Evolutionary conservation across 1,140 invertebrate genomes (phyloP).

Genomic region (Trachelipus rathkii): DNA sequence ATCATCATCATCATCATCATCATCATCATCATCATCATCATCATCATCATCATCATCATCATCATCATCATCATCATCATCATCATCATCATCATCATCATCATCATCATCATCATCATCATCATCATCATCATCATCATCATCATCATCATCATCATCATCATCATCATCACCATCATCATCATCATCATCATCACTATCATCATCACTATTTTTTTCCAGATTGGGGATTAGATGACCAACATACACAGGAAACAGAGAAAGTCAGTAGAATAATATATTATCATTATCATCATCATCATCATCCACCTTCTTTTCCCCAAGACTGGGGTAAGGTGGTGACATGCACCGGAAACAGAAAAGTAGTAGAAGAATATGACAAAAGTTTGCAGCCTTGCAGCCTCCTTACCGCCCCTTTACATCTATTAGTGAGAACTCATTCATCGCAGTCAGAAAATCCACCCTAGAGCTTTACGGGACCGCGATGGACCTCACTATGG

Average conservation of each 20-base stretch:
- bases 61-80: conserved; percentile 9
- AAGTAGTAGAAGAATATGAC: too few species aligned
- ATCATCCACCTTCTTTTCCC: too few species aligned
- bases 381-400: not conserved
- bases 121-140: conserved; percentile 9
- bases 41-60: conserved; percentile 8
- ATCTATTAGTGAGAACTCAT: too few species aligned
- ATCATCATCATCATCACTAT: conserved; percentile 9
- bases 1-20: conserved; percentile 9
- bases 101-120: conserved; percentile 4
- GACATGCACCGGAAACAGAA: too few species aligned
- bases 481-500: too few species aligned
- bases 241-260: too few species aligned
- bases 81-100: conserved; percentile 1
- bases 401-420: too few species aligned
- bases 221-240: not conserved
- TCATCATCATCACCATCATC: not conserved
- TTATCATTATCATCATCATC: too few species aligned
- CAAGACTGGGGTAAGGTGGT: too few species aligned
- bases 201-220: conserved; percentile 1
- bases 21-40: conserved; percentile 8
- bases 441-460: too few species aligned
- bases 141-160: conserved; percentile 1
- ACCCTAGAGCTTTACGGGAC: too few species aligned
- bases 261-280: too few species aligned